Conservation (phyloP, 2,888 invertebrate genomes). For the Drosophila neutralis region DNA sequence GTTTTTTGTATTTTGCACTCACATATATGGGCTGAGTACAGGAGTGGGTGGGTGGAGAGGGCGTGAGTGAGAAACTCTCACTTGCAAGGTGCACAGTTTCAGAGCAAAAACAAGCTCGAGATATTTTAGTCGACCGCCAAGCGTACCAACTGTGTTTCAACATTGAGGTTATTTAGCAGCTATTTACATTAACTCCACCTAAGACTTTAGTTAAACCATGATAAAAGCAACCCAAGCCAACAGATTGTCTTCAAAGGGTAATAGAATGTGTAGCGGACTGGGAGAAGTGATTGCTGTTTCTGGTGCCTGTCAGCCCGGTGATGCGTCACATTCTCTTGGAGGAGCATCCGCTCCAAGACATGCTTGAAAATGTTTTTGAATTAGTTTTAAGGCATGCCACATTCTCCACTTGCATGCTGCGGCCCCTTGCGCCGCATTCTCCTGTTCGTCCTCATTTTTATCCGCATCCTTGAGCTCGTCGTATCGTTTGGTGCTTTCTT, state of each 20-base stretch:
- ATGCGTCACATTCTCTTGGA: constrained; percentile 55
- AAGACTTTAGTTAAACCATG: constrained; percentile 17
- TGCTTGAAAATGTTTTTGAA: constrained; percentile 50
- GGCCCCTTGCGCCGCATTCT: background rate
- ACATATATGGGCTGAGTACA: background rate
- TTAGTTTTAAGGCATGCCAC: constrained; percentile 63
- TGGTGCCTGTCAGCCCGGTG: constrained; percentile 33
- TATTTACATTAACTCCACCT: constrained; percentile 31
- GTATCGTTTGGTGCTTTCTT: constrained; percentile 44
- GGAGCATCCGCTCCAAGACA: constrained; percentile 33
- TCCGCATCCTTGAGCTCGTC: constrained; percentile 3
- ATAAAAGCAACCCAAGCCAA: constrained; percentile 29
- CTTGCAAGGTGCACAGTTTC: constrained; percentile 31
- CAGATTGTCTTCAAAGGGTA: background rate
- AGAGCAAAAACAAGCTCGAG: constrained; percentile 28
- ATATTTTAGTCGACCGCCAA: constrained; percentile 59
- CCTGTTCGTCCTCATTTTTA: background rate
- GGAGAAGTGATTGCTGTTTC: constrained; percentile 6
- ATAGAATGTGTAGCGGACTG: background rate
- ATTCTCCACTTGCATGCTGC: constrained; percentile 29
- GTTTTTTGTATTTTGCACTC: constrained; percentile 7
- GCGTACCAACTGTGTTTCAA: constrained; percentile 45
- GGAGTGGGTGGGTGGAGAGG: background rate
- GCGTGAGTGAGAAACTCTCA: background rate
- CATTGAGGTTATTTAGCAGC: constrained; percentile 53